A percentile compares a stretch with the other conserved stretches of the same genome.
phyloP scores from a whole-genome alignment of 2,797 vertebrate species.

The Iguana delicatissima region DNA sequence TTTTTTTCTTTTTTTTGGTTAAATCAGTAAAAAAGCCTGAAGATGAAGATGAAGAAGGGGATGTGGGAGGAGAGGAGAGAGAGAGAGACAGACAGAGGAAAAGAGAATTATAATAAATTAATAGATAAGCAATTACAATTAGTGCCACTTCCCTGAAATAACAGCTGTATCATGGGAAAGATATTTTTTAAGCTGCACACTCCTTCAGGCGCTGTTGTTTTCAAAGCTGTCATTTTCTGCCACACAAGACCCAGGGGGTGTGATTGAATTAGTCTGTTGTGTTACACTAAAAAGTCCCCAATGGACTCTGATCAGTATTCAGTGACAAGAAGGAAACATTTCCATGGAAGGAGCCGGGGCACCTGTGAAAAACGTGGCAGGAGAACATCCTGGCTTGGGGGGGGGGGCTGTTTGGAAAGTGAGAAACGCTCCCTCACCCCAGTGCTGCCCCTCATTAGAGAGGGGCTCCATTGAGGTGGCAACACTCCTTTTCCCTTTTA shows the following conservation, averaged over 20 bases:
- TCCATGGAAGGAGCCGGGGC: constrained; percentile 73
- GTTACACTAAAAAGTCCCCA: constrained; percentile 88
- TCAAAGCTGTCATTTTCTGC: constrained; percentile 80
- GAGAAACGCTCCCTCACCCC: not conserved
- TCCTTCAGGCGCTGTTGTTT: constrained; percentile 81
- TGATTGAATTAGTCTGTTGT: constrained; percentile 96
- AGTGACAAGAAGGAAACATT: constrained; percentile 78
- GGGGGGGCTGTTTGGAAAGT: not conserved
- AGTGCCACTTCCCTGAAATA: constrained; percentile 82
- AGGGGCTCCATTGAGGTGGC: not conserved
- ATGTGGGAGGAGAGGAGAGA: not conserved
- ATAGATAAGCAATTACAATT: constrained; percentile 88
- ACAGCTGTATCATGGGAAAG: constrained; percentile 83
- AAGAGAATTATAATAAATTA: constrained; percentile 86
- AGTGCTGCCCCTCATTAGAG: too few relatives aligned
- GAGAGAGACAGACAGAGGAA: not conserved
- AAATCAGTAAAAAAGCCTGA: constrained; percentile 76
- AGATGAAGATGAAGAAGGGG: constrained; percentile 72
- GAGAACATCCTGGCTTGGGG: constrained; percentile 49
- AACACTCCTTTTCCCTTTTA: not conserved
- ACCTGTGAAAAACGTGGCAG: constrained; percentile 29
- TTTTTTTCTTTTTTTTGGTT: constrained; percentile 67
- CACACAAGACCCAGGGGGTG: constrained; percentile 89
- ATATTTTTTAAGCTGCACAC: constrained; percentile 83
- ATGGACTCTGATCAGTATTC: constrained; percentile 87